Percentiles rank a stretch among this genome's conserved stretches.
Evolutionary conservation across 2,888 invertebrate genomes (phyloP).

Genomic region (Salticus scenicus): DNA sequence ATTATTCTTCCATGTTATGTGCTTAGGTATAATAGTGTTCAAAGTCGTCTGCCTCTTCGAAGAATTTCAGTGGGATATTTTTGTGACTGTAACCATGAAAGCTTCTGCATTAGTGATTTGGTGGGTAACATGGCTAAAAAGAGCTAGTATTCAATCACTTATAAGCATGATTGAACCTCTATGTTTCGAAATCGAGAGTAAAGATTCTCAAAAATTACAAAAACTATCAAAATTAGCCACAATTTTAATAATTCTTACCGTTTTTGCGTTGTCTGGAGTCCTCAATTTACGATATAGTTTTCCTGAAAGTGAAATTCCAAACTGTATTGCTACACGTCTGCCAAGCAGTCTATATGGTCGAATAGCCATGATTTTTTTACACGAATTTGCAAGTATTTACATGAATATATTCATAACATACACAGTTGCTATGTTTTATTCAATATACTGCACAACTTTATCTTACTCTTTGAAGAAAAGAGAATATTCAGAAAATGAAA

Average conservation of each 20-base stretch:
- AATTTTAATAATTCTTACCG: background rate
- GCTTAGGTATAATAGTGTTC: slow-evolving; percentile 43
- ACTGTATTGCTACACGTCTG: background rate
- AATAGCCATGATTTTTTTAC: background rate
- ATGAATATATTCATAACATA: slow-evolving; percentile 32
- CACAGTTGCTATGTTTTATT: slow-evolving; percentile 28
- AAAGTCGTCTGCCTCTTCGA: slow-evolving; percentile 22
- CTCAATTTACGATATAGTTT: slow-evolving; percentile 19
- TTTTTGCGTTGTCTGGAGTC: slow-evolving; percentile 8
- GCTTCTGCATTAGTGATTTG: slow-evolving; percentile 27
- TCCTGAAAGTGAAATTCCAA: background rate
- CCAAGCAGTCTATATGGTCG: background rate
- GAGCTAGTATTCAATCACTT: background rate
- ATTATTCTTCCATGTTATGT: slow-evolving; percentile 31
- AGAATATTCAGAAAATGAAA: background rate
- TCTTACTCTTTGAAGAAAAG: background rate
- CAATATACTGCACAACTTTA: slow-evolving; percentile 9
- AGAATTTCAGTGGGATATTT: slow-evolving; percentile 19
- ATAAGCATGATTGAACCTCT: background rate
- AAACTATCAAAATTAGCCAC: background rate
- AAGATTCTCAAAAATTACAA: background rate
- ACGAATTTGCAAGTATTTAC: slow-evolving; percentile 33
- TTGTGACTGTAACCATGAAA: slow-evolving; percentile 38
- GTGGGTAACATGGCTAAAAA: slow-evolving; percentile 24
- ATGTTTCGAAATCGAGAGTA: background rate